These are phyloP conservation scores for Drepana arcuata DNA, from an alignment of 1,140 invertebrate species.

Conservation along the genomic window DNA sequence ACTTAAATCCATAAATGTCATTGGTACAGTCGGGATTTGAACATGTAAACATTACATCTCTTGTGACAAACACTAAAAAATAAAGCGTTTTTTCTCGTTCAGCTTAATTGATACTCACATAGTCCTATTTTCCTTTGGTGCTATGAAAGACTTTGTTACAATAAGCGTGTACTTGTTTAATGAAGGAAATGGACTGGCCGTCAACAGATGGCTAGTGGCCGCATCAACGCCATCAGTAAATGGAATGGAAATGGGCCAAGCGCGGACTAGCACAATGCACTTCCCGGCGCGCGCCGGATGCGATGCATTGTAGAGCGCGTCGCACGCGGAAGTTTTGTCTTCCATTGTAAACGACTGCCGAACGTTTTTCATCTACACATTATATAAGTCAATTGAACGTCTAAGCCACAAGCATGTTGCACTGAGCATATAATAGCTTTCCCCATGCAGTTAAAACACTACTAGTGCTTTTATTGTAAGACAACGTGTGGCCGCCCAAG, in stretches of 20 bases:
- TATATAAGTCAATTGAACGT: no score
- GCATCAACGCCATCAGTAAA: conserved; percentile 33
- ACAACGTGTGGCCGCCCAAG: no score
- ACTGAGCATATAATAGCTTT: not conserved
- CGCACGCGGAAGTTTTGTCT: conserved; percentile 30
- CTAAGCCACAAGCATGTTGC: no score
- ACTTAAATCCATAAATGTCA: no score
- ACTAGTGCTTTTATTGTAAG: no score
- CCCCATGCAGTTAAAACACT: not conserved
- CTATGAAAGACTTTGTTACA: not conserved
- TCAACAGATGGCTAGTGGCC: conserved; percentile 25
- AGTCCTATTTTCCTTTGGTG: not conserved
- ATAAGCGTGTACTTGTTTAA: conserved; percentile 16
- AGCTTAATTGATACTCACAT: not conserved
- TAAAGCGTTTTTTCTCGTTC: not conserved
- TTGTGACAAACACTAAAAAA: no score
- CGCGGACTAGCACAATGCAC: conserved; percentile 37
- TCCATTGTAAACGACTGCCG: conserved; percentile 9
- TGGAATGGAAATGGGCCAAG: conserved; percentile 38
- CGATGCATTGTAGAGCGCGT: conserved; percentile 32
- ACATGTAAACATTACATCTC: no score
- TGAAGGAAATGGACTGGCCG: conserved; percentile 37
- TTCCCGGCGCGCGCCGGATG: conserved; percentile 23
- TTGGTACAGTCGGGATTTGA: no score
- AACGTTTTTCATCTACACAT: no score